Evolutionary conservation across 2,797 vertebrate genomes (phyloP).

Genomic region (Scarus forsteni): DNA sequence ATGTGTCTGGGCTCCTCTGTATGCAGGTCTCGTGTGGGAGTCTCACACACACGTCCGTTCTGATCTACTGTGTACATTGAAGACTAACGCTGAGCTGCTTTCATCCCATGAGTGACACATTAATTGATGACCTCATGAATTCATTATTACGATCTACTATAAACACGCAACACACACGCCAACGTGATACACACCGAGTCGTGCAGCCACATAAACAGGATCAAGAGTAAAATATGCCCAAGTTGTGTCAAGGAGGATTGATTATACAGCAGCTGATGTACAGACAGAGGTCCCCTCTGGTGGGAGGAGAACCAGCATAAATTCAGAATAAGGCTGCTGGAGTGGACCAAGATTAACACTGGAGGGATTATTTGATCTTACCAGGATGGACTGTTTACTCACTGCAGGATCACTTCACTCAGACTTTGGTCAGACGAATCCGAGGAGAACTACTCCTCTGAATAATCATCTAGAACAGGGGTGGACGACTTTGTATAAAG

Average conservation of each 20-base stretch:
- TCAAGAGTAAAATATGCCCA: constrained; percentile 31
- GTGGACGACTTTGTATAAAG: too few species aligned
- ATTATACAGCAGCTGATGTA: constrained; percentile 56
- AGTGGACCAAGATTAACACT: constrained; percentile 28
- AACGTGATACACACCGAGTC: constrained; percentile 44
- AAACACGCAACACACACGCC: constrained; percentile 26
- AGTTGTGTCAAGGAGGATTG: constrained; percentile 46
- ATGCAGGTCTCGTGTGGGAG: constrained; percentile 51
- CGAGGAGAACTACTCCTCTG: background rate
- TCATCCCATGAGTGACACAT: constrained; percentile 62
- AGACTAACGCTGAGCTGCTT: constrained; percentile 48
- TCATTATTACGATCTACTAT: constrained; percentile 54
- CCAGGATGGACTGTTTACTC: constrained; percentile 13
- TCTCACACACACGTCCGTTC: constrained; percentile 39
- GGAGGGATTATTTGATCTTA: constrained; percentile 20
- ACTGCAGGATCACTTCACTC: constrained; percentile 18
- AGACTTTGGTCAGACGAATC: constrained; percentile 16
- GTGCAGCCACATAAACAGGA: constrained; percentile 57
- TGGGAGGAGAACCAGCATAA: constrained; percentile 42
- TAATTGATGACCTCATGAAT: constrained; percentile 73
- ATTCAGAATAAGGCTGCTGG: constrained; percentile 23
- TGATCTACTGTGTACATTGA: constrained; percentile 54
- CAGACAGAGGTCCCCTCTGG: constrained; percentile 39
- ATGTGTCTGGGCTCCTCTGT: constrained; percentile 48
- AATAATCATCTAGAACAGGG: too few species aligned